Conservation (phyloP, 1,140 invertebrate species). For the Melitaea cinxia region DNA sequence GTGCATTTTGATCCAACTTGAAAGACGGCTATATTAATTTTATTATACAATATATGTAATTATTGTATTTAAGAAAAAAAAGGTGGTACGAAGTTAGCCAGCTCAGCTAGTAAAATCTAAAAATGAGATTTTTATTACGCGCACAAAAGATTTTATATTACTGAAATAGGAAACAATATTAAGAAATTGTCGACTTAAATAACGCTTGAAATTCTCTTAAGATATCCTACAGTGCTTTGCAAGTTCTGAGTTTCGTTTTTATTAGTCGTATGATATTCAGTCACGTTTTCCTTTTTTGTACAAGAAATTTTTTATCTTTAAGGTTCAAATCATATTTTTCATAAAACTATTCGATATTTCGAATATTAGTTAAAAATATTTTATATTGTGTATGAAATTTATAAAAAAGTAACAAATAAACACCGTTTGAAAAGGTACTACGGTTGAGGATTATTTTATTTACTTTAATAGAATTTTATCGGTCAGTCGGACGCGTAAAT, state of each 20-base stretch:
- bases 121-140: too few relatives aligned
- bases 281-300: background rate
- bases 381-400: too few relatives aligned
- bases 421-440: conserved; percentile 5
- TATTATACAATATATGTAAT: too few relatives aligned
- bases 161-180: too few relatives aligned
- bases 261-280: conserved; percentile 1
- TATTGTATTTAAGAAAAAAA: too few relatives aligned
- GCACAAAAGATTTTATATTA: too few relatives aligned
- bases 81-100: too few relatives aligned
- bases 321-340: background rate
- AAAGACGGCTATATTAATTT: too few relatives aligned
- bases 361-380: background rate
- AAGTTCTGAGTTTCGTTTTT: background rate
- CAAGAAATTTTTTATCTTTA: background rate
- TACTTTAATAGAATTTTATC: conserved; percentile 8
- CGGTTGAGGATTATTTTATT: conserved; percentile 6
- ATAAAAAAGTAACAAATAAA: background rate
- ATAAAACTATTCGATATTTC: background rate
- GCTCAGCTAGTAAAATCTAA: too few relatives aligned
- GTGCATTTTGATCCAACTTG: too few relatives aligned
- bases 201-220: background rate
- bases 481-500: conserved; percentile 2
- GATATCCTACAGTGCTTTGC: background rate
- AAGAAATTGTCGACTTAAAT: background rate